Evolutionary conservation across 2,888 invertebrate species (phyloP), one percentile per base, ranked within the genome.

Genomic region (Nudaria mundana): DNA sequence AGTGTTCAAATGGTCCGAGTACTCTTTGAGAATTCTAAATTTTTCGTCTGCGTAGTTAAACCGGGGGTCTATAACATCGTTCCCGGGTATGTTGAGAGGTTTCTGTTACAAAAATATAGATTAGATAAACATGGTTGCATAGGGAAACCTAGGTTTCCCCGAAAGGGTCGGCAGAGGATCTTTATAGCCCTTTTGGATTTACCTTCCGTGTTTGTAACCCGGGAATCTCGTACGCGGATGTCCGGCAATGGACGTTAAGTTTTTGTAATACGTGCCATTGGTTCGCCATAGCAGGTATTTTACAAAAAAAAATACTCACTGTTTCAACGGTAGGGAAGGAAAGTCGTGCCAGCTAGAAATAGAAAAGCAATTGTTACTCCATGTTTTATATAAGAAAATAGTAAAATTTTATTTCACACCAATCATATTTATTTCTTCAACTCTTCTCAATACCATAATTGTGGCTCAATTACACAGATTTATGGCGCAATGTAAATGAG

Each of bases 261-360:
- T 5, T 18, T 18, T 3, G 5, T 18, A 5, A 3, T 18, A 18
- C 18, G 18, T 5, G 18, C 5, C 18, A 18, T 18, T 18, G 18
- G 5, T 8, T 24, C n/a, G 1, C 8, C 8, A 1, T 10, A 25
- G 12, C 10, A 4, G 10, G 5, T 8, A 15, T 23, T 6, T 24
- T 7, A 16, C 11, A 30, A 11, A 14, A 6, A 10, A 8, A 1
- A 3, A 2, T 35, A 65, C 73, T 78, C 57, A 83, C 83, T 22
- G 76, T 76, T 55, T 85, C 84, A 2, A 84, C 80, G 0, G 82
- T 81, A 0, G 84, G 84, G 40, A 84, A 85, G 0, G 84, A 81
- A 5, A 81, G 45, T 0, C 85, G 66, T 0, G 85, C 84, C 12
- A 83, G 78, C 84, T 85, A 69, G 43, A 76, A 49, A 47, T 20